phyloP scores from a whole-genome alignment of 2,888 invertebrate species.

The Tetragonula carbonaria region DNA sequence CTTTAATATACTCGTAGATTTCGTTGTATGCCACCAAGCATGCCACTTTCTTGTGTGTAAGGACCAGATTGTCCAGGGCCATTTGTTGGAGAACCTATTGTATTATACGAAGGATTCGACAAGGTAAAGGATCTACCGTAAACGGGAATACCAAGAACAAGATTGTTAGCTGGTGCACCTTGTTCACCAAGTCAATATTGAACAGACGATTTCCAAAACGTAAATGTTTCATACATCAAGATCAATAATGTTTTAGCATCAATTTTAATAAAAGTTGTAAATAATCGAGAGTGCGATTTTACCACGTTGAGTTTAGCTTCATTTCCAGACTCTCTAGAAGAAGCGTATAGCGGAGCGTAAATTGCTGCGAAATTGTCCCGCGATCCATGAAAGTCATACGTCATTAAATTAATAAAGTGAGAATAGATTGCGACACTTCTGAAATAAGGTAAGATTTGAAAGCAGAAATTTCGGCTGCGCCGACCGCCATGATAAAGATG shows the following conservation, averaged over 20 bases:
- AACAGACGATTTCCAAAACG: conserved; percentile 83
- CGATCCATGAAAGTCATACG: conserved; percentile 90
- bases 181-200: conserved; percentile 85
- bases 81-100: conserved; percentile 86
- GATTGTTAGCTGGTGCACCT: conserved; percentile 87
- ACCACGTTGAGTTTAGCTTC: conserved; percentile 84
- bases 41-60: conserved; percentile 87
- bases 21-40: conserved; percentile 92
- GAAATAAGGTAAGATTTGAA: conserved; percentile 87
- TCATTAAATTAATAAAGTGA: conserved; percentile 89
- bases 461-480: conserved; percentile 85
- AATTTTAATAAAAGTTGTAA: not conserved
- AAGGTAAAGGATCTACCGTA: conserved; percentile 90
- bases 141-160: conserved; percentile 89
- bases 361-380: conserved; percentile 88
- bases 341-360: conserved; percentile 87
- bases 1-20: conserved; percentile 76
- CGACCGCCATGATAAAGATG: conserved; percentile 83
- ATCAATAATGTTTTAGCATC: not conserved
- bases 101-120: conserved; percentile 81
- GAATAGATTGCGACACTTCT: conserved; percentile 86
- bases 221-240: not conserved
- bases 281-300: conserved; percentile 68
- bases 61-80: conserved; percentile 87
- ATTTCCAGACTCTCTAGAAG: conserved; percentile 72